phyloP scores from a whole-genome alignment of 2,888 invertebrate species.

The Isotomurus palustris region DNA sequence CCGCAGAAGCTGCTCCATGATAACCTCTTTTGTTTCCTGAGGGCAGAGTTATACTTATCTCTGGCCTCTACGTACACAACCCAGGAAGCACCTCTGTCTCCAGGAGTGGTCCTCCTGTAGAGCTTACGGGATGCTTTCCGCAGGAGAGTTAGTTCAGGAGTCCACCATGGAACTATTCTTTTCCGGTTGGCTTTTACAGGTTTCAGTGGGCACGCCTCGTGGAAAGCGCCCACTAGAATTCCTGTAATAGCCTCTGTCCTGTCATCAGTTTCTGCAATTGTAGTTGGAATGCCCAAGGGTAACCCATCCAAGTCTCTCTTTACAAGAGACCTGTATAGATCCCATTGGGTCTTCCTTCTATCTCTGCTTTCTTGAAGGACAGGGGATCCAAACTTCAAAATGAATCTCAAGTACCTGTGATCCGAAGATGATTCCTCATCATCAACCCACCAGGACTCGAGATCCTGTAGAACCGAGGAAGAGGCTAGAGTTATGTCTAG shows the following conservation, averaged over 20 bases:
- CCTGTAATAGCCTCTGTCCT: neutral
- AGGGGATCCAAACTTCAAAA: neutral
- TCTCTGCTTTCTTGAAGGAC: neutral
- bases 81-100: neutral
- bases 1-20: constrained; percentile 6
- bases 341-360: constrained; percentile 19
- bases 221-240: neutral
- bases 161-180: constrained; percentile 18
- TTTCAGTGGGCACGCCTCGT: constrained; percentile 14
- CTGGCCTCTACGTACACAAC: neutral
- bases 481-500: constrained; percentile 23
- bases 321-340: neutral
- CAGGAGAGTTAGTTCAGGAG: constrained; percentile 1
- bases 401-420: constrained; percentile 18
- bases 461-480: neutral
- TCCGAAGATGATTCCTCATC: constrained; percentile 18
- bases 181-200: neutral
- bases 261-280: neutral
- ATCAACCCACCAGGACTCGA: constrained; percentile 23
- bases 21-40: constrained; percentile 2
- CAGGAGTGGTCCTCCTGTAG: neutral
- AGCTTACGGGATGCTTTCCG: neutral
- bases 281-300: too few relatives aligned
- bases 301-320: too few relatives aligned
- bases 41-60: neutral